Base-by-base conservation (phyloP, 2,888 invertebrate genomes). In the Rhogogaster chlorosoma region DNA sequence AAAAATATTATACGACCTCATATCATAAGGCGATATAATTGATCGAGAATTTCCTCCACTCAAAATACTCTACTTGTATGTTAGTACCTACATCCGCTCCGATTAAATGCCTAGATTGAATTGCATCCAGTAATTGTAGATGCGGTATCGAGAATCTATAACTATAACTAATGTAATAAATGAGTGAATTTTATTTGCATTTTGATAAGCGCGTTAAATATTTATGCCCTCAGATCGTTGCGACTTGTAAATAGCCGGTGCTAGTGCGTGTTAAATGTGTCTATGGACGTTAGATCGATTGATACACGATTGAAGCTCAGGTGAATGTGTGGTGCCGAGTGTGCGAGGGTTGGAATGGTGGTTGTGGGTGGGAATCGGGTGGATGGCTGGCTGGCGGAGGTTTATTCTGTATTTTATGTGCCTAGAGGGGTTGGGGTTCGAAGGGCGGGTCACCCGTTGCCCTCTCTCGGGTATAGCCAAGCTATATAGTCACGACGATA, bases 371-470 rank as follows among this genome's bases (percentile, higher is more conserved):
- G 29, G 85, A 64, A 32, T 42, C 67, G 84, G 86, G 86, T 73
- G 86, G 86, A 49, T 53, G 26, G 77, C 77, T 42, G 86, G 84
- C 29, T 53, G 84, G 87, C 86, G 89, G 88, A 89, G 90, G 89
- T 92, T 92, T 91, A 91, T 92, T 91, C 91, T 90, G 90, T 93
- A 92, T 93, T 92, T 93, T 92, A 92, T 92, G 91, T 32, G 18
- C 61, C n/a, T 26, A 90, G 89, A 85, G 57, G 88, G 87, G 29
- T 86, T 87, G 87, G 85, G 82, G 86, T 87, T 88, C 86, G 89
- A 88, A 87, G 88, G 88, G 89, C 88, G 88, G 89, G 88, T 88
- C 88, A 89, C 90, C 80, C 80, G 45, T 29, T 32, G 49, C 49
- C 77, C 77, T 45, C 53, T 53, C 77, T 67, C 67, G 80, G 61